Conservation (phyloP, 2,113 vertebrate species). For the Pedetes capensis region DNA sequence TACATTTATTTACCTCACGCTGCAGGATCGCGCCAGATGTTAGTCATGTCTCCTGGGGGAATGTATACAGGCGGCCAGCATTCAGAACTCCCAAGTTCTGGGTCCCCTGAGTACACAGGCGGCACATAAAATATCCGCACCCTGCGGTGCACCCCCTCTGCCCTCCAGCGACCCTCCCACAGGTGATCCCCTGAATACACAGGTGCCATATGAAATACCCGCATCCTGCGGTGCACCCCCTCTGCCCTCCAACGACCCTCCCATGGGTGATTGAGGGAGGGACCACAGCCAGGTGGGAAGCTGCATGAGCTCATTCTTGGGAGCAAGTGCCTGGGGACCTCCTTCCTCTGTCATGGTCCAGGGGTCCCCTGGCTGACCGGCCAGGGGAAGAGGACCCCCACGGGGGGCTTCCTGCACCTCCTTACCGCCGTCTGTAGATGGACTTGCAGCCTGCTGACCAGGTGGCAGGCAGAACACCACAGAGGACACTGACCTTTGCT, state of each 20-base stretch:
- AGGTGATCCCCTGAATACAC: not conserved
- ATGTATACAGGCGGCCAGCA: not conserved
- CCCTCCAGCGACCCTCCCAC: not conserved
- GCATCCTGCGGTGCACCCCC: accelerated
- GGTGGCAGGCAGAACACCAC: not conserved
- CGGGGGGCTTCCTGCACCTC: accelerated
- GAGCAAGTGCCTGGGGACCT: not conserved
- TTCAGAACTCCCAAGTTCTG: not conserved
- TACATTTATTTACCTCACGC: not conserved
- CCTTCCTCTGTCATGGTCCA: accelerated
- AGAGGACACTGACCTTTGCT: accelerated
- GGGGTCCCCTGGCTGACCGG: not conserved
- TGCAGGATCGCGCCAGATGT: not conserved
- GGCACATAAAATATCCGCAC: too few relatives aligned
- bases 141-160: too few relatives aligned
- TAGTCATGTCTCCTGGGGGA: not conserved
- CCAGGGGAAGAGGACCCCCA: not conserved
- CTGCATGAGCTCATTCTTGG: not conserved
- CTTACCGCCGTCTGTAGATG: too few relatives aligned
- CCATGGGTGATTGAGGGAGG: too few relatives aligned
- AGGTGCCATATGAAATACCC: too few relatives aligned
- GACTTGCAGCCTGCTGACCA: not conserved
- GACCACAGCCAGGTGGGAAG: not conserved
- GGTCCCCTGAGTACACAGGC: not conserved
- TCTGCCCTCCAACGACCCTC: not conserved